Base-by-base conservation (phyloP, 2,888 invertebrate genomes). In the Therioaphis trifolii region DNA sequence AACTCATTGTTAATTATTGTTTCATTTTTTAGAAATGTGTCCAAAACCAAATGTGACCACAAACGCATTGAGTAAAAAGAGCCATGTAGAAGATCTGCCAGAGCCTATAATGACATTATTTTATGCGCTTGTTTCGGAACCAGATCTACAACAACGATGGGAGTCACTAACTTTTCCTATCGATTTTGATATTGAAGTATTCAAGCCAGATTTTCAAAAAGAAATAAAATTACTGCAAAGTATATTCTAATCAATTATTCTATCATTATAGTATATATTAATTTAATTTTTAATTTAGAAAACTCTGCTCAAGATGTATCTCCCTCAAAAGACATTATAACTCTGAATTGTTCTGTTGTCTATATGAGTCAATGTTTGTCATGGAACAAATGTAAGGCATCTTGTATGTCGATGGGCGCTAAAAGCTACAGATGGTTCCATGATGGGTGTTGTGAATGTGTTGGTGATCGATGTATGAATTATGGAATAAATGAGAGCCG, bases 381-480 rank as follows among this genome's bases (percentile, higher is more conserved):
- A 1, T 92, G 94, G 91, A 93, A 93, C 88, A 96, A 96, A 88
- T 98, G 97, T 88, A 93, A 93, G 86, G 92, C 92, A 74, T 93
- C 93, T 35, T 97, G 97, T 88, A 91, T 91, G 86, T 93, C 94
- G 15, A 95, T 95, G 93, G 95, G 95, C 52, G 93, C 96, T 0
- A 92, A 93, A 75, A 93, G 93, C 87, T 96, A 91, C 90, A 93
- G 97, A 87, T 97, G 97, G 96, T 97, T 97, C 89, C 96, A 96
- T 89, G 95, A 96, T 88, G 97, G 96, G 1, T 97, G 97, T 88
- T 97, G 97, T 88, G 95, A 97, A 89, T 97, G 97, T 88, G 93
- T 97, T 75, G 96, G 97, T 0, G 93, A 93, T 86, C 94, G 93
- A 71, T 97, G 97, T 88, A 91, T 96, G 86, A 95, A 95, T 88